These are phyloP conservation scores for Glyptemys insculpta DNA, from an alignment of 2,797 vertebrate genomes.

Conservation along the genomic window DNA sequence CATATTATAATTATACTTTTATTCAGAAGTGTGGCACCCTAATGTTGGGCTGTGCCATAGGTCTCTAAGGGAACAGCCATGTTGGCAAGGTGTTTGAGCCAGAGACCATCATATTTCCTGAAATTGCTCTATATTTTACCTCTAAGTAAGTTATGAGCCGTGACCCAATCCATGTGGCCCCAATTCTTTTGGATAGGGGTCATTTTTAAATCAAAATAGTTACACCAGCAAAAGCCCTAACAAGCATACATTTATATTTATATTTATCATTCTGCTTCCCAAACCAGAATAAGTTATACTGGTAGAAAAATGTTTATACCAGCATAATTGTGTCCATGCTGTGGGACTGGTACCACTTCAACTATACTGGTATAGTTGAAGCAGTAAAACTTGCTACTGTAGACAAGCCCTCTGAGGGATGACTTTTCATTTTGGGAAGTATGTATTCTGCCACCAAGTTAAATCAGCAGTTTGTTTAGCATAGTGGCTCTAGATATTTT, in stretches of 20 bases:
- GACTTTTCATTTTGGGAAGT: not conserved
- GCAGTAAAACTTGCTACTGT: not conserved
- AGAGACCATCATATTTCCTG: not conserved
- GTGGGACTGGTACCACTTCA: not conserved
- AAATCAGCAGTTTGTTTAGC: not conserved
- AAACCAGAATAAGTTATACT: not conserved
- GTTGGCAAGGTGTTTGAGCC: not conserved
- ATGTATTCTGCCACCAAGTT: not conserved
- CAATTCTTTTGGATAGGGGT: not conserved
- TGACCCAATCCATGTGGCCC: not conserved
- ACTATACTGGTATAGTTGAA: not conserved
- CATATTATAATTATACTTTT: not conserved
- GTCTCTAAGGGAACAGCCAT: not conserved
- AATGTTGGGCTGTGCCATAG: not conserved
- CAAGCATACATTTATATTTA: not conserved
- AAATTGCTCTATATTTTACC: not conserved
- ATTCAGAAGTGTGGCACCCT: not conserved
- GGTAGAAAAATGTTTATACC: not conserved
- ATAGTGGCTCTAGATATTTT: not conserved
- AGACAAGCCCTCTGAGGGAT: not conserved
- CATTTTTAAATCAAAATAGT: not conserved
- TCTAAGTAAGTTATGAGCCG: not conserved
- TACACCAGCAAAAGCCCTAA: not conserved
- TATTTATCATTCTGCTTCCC: not conserved
- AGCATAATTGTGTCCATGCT: not conserved